phyloP scores from a whole-genome alignment of 2,113 vertebrate species.

The Nesogale talazaci region DNA sequence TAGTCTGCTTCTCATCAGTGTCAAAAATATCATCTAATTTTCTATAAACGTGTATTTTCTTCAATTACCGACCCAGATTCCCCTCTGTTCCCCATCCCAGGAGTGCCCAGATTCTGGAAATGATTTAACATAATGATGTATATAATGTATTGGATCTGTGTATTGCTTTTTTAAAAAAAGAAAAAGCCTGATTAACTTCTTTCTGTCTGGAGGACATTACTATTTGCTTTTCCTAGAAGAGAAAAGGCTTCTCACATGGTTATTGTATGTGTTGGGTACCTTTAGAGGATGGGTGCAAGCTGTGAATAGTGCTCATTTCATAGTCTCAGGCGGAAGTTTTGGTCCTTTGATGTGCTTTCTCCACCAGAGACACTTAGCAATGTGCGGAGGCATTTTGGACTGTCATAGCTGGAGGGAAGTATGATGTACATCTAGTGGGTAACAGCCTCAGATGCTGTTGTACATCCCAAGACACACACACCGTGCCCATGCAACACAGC shows the following conservation, averaged over 20 bases:
- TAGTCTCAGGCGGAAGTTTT: neutral
- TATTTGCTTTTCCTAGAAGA: slow-evolving; percentile 14
- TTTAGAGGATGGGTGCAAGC: neutral
- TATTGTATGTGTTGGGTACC: neutral
- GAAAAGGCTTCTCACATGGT: neutral
- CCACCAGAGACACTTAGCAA: neutral
- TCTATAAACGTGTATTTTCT: slow-evolving; percentile 61
- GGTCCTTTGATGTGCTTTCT: neutral
- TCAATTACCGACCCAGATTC: slow-evolving; percentile 44
- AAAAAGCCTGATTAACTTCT: neutral
- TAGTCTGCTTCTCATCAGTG: slow-evolving; percentile 74
- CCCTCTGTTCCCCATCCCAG: slow-evolving; percentile 27
- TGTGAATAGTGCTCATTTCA: neutral
- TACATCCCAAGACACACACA: neutral
- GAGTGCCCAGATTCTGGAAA: slow-evolving; percentile 39
- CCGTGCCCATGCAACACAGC: neutral
- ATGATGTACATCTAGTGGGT: too few relatives aligned
- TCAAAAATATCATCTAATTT: slow-evolving; percentile 70
- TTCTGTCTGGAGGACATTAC: slow-evolving; percentile 16
- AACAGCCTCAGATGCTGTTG: neutral
- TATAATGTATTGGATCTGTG: neutral
- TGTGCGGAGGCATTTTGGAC: neutral
- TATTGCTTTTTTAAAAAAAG: neutral
- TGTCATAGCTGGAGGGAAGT: neutral
- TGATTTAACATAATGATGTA: slow-evolving; percentile 59